phyloP scores from a whole-genome alignment of 2,888 invertebrate species.

The Drosophila eohydei region DNA sequence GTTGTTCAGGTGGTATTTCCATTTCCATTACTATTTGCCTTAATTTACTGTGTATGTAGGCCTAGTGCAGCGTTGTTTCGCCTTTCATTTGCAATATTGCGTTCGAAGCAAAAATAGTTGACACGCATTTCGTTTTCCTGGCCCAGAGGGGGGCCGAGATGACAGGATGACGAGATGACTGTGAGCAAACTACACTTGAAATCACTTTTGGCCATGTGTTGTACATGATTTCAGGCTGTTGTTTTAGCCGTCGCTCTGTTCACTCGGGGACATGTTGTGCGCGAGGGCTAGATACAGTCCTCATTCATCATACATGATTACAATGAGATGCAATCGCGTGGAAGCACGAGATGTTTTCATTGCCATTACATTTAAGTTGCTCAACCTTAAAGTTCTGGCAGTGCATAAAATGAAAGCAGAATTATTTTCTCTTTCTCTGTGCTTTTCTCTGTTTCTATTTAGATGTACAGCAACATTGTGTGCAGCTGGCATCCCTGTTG shows the following conservation, averaged over 20 bases:
- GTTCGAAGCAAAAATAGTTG: conserved; percentile 28
- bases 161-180: neutral
- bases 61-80: conserved; percentile 42
- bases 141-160: neutral
- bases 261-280: conserved; percentile 40
- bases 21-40: conserved; percentile 50
- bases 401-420: neutral
- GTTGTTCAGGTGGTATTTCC: conserved; percentile 14
- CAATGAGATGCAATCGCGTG: conserved; percentile 23
- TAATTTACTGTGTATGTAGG: conserved; percentile 51
- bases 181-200: conserved; percentile 41
- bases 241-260: conserved; percentile 31
- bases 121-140: conserved; percentile 3
- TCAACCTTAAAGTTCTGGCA: neutral
- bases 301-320: neutral
- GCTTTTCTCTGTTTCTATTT: conserved; percentile 19
- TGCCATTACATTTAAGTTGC: neutral
- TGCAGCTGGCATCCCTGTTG: conserved; percentile 33
- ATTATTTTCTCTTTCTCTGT: neutral
- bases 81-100: conserved; percentile 72
- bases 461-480: conserved; percentile 12
- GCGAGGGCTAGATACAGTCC: conserved; percentile 20
- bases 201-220: conserved; percentile 60
- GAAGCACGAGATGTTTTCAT: conserved; percentile 18
- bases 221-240: conserved; percentile 30